A percentile compares a stretch with the other conserved stretches of the same genome.
These are phyloP conservation scores for Condylura cristata DNA, from an alignment of 2,113 vertebrate genomes.

Conservation along the genomic window DNA sequence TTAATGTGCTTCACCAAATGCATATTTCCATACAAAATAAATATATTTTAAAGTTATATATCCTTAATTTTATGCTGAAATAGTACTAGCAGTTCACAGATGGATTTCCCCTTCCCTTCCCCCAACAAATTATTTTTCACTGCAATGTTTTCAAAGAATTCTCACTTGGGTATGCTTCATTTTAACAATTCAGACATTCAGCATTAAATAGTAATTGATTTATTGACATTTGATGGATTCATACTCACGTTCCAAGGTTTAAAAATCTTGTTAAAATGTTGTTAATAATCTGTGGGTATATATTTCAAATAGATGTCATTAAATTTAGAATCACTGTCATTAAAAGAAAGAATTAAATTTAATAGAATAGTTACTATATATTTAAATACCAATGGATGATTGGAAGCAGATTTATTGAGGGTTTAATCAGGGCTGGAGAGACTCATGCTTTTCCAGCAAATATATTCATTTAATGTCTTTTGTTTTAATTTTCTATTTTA, in stretches of 20 bases:
- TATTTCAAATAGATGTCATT: slow-evolving; percentile 75
- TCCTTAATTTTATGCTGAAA: slow-evolving; percentile 63
- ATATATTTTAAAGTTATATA: slow-evolving; percentile 53
- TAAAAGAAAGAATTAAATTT: slow-evolving; percentile 67
- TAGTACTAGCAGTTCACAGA: slow-evolving; percentile 36
- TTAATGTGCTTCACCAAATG: slow-evolving; percentile 18
- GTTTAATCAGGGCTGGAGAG: slow-evolving; percentile 45
- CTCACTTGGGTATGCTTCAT: slow-evolving; percentile 45
- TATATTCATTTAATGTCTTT: slow-evolving; percentile 41
- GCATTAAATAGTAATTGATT: slow-evolving; percentile 67
- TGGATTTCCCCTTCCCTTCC: neutral
- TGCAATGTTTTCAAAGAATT: slow-evolving; percentile 64
- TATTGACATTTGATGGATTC: slow-evolving; percentile 71
- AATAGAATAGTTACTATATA: slow-evolving; percentile 71
- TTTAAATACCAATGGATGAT: slow-evolving; percentile 67
- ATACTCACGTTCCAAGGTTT: slow-evolving; percentile 52
- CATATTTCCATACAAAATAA: slow-evolving; percentile 60
- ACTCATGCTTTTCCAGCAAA: slow-evolving; percentile 45
- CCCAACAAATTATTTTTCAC: slow-evolving; percentile 69
- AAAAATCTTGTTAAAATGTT: slow-evolving; percentile 73
- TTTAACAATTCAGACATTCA: slow-evolving; percentile 61
- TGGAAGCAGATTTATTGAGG: slow-evolving; percentile 66
- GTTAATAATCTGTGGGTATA: slow-evolving; percentile 71
- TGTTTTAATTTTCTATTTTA: slow-evolving; percentile 50
- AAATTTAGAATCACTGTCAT: slow-evolving; percentile 74